These are phyloP conservation scores for Loriculus beryllinus DNA, from an alignment of 2,797 vertebrate genomes.

Conservation along the genomic window DNA sequence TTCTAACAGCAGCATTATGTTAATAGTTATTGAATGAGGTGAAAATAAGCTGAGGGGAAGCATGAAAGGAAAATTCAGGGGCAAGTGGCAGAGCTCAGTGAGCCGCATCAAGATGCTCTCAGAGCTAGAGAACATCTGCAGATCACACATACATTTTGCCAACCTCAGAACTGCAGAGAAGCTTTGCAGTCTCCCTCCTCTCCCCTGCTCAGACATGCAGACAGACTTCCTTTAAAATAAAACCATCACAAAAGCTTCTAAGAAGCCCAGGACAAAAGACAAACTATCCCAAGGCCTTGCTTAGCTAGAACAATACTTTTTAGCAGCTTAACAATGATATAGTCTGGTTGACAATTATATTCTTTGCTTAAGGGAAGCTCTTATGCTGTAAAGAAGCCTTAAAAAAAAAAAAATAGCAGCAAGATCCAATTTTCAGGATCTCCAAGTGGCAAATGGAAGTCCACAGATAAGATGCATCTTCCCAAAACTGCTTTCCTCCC, in stretches of 20 bases:
- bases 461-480: neutral
- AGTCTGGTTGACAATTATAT: neutral
- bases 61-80: slow-evolving; percentile 35
- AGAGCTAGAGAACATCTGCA: slow-evolving; percentile 25
- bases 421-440: neutral
- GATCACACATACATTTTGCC: slow-evolving; percentile 47
- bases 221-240: slow-evolving; percentile 22
- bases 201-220: slow-evolving; percentile 5
- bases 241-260: slow-evolving; percentile 6
- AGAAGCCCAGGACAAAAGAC: neutral
- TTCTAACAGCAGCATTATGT: slow-evolving; percentile 48
- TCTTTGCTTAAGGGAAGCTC: slow-evolving; percentile 14
- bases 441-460: neutral
- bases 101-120: slow-evolving; percentile 5
- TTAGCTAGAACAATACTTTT: neutral
- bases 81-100: slow-evolving; percentile 2
- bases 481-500: neutral
- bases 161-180: neutral
- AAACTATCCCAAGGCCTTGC: neutral
- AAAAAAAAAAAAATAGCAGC: neutral
- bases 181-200: slow-evolving; percentile 4
- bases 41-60: slow-evolving; percentile 45
- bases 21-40: slow-evolving; percentile 50
- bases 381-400: neutral
- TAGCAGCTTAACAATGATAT: neutral